Evolutionary conservation across 2,797 vertebrate species (phyloP).

Genomic region (Bovichtus diacanthus): DNA sequence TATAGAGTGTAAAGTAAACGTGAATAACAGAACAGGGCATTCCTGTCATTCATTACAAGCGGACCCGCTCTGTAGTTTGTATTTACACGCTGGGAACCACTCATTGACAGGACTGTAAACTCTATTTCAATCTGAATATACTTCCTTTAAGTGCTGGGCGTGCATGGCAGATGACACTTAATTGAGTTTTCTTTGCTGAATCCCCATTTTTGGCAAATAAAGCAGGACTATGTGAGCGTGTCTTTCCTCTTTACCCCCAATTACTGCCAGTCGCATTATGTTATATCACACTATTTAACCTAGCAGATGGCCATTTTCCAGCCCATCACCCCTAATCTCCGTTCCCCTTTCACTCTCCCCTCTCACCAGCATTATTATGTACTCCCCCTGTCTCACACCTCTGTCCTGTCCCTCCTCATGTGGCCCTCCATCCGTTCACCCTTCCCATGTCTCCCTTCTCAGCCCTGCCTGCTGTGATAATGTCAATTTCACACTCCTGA

Average conservation of each 20-base stretch:
- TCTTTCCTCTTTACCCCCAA: slow-evolving; percentile 51
- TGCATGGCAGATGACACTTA: slow-evolving; percentile 52
- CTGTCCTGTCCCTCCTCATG: slow-evolving; percentile 62
- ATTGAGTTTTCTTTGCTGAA: slow-evolving; percentile 46
- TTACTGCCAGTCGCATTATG: slow-evolving; percentile 69
- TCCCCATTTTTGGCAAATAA: slow-evolving; percentile 53
- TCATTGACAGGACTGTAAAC: slow-evolving; percentile 74
- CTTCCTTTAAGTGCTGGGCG: slow-evolving; percentile 44
- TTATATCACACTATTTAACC: slow-evolving; percentile 73
- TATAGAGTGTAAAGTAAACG: slow-evolving; percentile 41
- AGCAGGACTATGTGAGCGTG: slow-evolving; percentile 28
- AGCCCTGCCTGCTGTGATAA: slow-evolving; percentile 53
- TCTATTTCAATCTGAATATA: slow-evolving; percentile 63
- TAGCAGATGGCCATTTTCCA: slow-evolving; percentile 81
- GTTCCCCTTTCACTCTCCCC: slow-evolving; percentile 54
- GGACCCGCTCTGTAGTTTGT: slow-evolving; percentile 58
- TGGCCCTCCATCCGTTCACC: slow-evolving; percentile 45
- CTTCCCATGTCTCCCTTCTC: slow-evolving; percentile 15
- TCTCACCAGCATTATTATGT: slow-evolving; percentile 71
- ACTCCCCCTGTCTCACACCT: slow-evolving; percentile 75
- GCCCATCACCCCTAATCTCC: slow-evolving; percentile 72
- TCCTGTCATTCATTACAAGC: slow-evolving; percentile 63
- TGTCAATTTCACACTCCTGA: slow-evolving; percentile 76
- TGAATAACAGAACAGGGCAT: slow-evolving; percentile 61
- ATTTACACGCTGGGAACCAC: slow-evolving; percentile 60